phyloP scores from a whole-genome alignment of 2,797 vertebrate species.

The Phrynocephalus vlangalii region DNA sequence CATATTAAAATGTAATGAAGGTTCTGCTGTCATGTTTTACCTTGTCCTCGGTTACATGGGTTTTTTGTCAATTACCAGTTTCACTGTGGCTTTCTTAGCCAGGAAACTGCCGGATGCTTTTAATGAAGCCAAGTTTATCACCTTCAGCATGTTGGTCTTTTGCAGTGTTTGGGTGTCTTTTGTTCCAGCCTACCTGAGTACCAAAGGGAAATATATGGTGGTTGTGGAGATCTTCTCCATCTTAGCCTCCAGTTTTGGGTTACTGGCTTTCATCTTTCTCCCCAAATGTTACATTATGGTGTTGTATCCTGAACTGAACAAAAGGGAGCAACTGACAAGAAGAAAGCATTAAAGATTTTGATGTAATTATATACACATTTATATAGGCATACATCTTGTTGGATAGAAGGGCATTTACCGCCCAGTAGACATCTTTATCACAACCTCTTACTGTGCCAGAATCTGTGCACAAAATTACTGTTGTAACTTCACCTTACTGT shows the following conservation, averaged over 20 bases:
- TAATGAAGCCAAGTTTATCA: constrained; percentile 18
- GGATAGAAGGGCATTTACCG: no score
- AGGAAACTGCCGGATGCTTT: not conserved
- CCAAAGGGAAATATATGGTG: not conserved
- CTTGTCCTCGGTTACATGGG: not conserved
- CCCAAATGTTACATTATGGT: constrained; percentile 3
- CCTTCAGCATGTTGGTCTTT: constrained; percentile 19
- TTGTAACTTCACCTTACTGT: no score
- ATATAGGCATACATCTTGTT: not conserved
- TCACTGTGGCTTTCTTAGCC: not conserved
- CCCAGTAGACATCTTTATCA: no score
- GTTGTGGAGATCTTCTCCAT: constrained; percentile 11
- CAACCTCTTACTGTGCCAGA: no score
- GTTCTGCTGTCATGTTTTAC: not conserved
- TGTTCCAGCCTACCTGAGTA: constrained; percentile 5
- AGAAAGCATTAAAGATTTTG: not conserved
- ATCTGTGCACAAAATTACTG: no score
- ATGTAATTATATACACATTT: not conserved
- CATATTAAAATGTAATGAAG: not conserved
- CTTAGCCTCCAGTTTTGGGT: constrained; percentile 2
- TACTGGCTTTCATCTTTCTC: not conserved
- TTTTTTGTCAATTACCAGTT: not conserved
- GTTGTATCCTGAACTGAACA: not conserved
- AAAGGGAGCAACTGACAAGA: not conserved
- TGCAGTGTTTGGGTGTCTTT: constrained; percentile 14